A percentile compares a stretch with the other conserved stretches of the same genome.
These are phyloP conservation scores for Agonopterix heracliana DNA, from an alignment of 2,888 invertebrate genomes.

Conservation along the genomic window DNA sequence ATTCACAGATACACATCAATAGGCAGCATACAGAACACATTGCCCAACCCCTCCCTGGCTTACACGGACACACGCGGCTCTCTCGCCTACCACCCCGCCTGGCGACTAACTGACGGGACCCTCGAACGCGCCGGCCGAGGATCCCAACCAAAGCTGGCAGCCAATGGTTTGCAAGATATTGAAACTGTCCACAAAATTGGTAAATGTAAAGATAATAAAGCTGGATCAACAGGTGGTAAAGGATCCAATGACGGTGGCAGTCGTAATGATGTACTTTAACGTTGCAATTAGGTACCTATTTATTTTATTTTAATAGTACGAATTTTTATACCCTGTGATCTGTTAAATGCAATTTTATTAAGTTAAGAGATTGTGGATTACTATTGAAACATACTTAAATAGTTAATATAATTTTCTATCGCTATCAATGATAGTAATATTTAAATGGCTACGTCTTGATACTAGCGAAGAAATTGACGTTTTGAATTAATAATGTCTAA, in stretches of 20 bases:
- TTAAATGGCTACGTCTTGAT: too few species aligned
- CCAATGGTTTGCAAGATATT: slow-evolving; percentile 16
- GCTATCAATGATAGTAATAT: too few species aligned
- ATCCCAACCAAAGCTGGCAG: slow-evolving; percentile 10
- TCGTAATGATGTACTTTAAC: neutral
- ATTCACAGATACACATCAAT: slow-evolving; percentile 87
- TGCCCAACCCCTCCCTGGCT: slow-evolving; percentile 84
- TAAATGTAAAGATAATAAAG: too few species aligned
- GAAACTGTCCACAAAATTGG: neutral
- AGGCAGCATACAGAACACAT: slow-evolving; percentile 87
- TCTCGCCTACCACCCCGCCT: slow-evolving; percentile 82
- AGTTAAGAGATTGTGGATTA: too few species aligned
- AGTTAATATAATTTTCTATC: too few species aligned
- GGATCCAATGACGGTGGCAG: neutral
- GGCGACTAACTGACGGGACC: slow-evolving; percentile 75
- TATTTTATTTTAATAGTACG: neutral
- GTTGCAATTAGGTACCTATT: neutral
- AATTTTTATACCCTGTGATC: neutral
- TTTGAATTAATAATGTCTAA: too few species aligned
- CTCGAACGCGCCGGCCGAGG: slow-evolving; percentile 78
- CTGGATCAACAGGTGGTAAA: neutral
- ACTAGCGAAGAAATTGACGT: too few species aligned
- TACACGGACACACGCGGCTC: slow-evolving; percentile 61
- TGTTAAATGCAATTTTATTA: neutral
- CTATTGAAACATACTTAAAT: too few species aligned